A percentile compares a stretch with the other conserved stretches of the same genome.
These are phyloP conservation scores for Pristionchus mayeri DNA, from an alignment of 2,888 invertebrate species.

Conservation along the genomic window DNA sequence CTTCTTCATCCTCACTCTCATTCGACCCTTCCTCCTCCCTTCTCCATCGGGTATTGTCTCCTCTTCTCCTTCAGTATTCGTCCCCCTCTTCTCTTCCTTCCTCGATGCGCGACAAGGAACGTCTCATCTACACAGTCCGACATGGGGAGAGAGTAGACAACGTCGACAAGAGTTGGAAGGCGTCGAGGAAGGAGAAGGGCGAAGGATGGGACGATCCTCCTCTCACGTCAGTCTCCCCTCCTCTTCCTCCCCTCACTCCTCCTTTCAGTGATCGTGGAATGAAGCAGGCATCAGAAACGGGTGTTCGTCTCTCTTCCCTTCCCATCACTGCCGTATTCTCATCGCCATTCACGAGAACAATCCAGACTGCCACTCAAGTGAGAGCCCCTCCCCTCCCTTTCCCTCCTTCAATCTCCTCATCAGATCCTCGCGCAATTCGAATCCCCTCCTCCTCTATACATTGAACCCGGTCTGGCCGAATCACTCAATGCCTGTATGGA, in stretches of 20 bases:
- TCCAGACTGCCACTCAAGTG: slow-evolving; percentile 74
- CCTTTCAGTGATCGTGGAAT: slow-evolving; percentile 67
- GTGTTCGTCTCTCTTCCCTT: slow-evolving; percentile 59
- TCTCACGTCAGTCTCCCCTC: slow-evolving; percentile 59
- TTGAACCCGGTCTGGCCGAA: slow-evolving; percentile 74
- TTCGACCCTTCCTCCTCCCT: neutral
- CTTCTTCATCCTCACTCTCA: neutral
- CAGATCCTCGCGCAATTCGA: slow-evolving; percentile 23
- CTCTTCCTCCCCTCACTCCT: neutral
- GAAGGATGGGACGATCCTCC: slow-evolving; percentile 72
- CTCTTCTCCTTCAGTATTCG: neutral
- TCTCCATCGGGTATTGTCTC: neutral
- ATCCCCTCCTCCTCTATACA: slow-evolving; percentile 55
- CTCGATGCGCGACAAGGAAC: slow-evolving; percentile 50
- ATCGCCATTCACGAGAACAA: slow-evolving; percentile 73
- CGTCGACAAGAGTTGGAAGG: slow-evolving; percentile 68
- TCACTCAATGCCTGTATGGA: slow-evolving; percentile 61
- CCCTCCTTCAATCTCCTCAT: slow-evolving; percentile 6
- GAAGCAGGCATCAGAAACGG: slow-evolving; percentile 70
- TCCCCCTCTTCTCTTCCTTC: slow-evolving; percentile 23
- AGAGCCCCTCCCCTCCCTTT: neutral
- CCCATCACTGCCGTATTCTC: slow-evolving; percentile 67
- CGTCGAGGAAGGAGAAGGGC: slow-evolving; percentile 63
- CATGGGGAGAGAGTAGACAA: slow-evolving; percentile 74
- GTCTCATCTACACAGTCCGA: slow-evolving; percentile 69